These are phyloP conservation scores for Apodemia duryi DNA, from an alignment of 2,888 invertebrate genomes.

Conservation along the genomic window DNA sequence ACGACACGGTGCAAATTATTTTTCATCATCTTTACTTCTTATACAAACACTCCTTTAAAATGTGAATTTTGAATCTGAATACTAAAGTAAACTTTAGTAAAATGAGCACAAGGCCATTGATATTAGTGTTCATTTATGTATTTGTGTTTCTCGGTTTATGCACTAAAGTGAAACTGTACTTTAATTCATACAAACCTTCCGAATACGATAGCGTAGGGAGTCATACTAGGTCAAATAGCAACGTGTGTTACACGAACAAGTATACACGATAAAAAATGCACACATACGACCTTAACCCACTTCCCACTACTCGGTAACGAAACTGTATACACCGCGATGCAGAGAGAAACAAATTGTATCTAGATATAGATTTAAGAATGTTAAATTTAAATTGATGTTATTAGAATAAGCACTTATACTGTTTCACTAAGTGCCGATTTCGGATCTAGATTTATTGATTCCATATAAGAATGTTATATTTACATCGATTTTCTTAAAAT, in stretches of 20 bases:
- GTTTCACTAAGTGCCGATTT: too few relatives aligned
- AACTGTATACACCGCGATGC: slow-evolving; percentile 5
- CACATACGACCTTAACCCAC: slow-evolving; percentile 67
- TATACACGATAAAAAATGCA: slow-evolving; percentile 57
- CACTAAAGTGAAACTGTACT: slow-evolving; percentile 3
- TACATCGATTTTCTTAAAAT: too few relatives aligned
- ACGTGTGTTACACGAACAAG: slow-evolving; percentile 35
- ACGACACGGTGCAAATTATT: background rate
- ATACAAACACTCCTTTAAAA: too few relatives aligned
- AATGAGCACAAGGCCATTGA: background rate
- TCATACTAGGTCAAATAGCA: slow-evolving; percentile 32
- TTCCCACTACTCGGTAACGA: slow-evolving; percentile 35
- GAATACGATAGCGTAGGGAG: slow-evolving; percentile 27
- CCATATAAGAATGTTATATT: too few relatives aligned
- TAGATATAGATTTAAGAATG: slow-evolving; percentile 1
- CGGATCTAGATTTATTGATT: too few relatives aligned
- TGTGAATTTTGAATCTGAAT: too few relatives aligned
- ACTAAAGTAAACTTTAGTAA: background rate
- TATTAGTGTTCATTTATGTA: slow-evolving; percentile 1
- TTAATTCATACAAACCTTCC: slow-evolving; percentile 25
- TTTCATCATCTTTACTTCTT: background rate
- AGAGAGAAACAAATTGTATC: slow-evolving; percentile 5
- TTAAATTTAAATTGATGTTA: background rate
- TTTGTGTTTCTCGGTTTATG: slow-evolving; percentile 5
- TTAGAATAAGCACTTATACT: too few relatives aligned